phyloP scores from a whole-genome alignment of 2,113 vertebrate species.

The Paratilapia polleni region DNA sequence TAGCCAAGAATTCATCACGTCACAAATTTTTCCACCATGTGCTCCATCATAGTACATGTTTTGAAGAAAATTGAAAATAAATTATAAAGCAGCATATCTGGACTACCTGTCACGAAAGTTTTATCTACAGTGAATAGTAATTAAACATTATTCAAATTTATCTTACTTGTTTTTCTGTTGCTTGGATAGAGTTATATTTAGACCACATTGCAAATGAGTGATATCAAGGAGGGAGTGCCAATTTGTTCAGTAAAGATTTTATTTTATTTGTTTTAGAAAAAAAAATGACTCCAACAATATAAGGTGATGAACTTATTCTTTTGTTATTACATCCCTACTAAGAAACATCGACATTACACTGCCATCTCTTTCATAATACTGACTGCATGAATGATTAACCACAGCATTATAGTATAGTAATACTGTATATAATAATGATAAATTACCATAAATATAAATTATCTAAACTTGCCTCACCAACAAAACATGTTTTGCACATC shows the following conservation, averaged over 20 bases:
- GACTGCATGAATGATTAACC: background rate
- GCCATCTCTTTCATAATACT: background rate
- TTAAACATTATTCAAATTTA: background rate
- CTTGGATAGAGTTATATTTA: constrained; percentile 5
- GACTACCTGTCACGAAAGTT: background rate
- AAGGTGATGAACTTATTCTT: background rate
- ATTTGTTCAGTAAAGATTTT: background rate
- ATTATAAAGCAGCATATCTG: background rate
- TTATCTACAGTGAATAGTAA: background rate
- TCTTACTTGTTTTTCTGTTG: constrained; percentile 18
- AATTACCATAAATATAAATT: background rate
- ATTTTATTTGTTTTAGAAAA: background rate
- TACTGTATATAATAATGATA: background rate
- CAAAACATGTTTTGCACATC: background rate
- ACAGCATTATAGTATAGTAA: background rate
- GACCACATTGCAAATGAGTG: background rate
- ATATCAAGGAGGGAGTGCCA: background rate
- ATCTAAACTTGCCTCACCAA: background rate
- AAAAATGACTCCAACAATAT: background rate
- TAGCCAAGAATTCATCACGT: too few relatives aligned
- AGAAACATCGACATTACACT: background rate
- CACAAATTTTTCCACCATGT: background rate
- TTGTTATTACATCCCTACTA: background rate
- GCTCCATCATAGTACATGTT: background rate
- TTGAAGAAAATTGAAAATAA: background rate